Conservation (phyloP, 2,113 vertebrate genomes). For the Phoenicopterus ruber region DNA sequence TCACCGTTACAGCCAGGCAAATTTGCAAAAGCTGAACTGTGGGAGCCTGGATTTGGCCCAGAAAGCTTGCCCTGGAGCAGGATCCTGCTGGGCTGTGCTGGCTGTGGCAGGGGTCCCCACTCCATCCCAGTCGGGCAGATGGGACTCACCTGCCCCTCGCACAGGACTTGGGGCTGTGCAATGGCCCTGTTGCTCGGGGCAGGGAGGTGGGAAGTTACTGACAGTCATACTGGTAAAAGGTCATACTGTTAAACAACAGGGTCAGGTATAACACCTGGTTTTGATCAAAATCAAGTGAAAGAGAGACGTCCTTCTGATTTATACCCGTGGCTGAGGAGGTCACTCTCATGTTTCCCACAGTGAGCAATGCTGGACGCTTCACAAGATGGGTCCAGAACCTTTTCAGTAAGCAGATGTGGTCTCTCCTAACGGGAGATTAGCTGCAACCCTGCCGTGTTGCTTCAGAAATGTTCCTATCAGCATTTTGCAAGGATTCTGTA, state of each 20-base stretch:
- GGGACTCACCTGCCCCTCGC: too few relatives aligned
- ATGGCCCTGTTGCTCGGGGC: rapidly evolving
- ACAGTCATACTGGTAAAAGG: not conserved
- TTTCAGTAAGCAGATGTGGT: not conserved
- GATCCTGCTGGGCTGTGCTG: not conserved
- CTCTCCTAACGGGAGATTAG: not conserved
- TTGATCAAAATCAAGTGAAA: not conserved
- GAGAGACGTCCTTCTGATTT: not conserved
- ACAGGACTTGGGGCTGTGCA: not conserved
- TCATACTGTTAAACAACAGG: not conserved
- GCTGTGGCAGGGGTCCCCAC: not conserved
- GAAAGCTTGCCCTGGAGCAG: not conserved
- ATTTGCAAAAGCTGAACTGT: not conserved
- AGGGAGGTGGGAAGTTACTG: not conserved
- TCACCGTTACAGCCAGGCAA: not conserved
- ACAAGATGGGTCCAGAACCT: not conserved
- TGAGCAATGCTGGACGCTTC: not conserved
- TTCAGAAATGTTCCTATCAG: not conserved
- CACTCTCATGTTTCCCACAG: not conserved
- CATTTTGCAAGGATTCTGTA: not conserved
- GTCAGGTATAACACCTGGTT: not conserved
- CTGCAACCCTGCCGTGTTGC: not conserved
- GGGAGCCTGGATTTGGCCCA: not conserved
- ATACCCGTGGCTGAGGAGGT: not conserved
- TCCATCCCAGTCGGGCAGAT: not conserved